Conservation (phyloP, 2,113 vertebrate genomes). For the Noturus placidus region DNA sequence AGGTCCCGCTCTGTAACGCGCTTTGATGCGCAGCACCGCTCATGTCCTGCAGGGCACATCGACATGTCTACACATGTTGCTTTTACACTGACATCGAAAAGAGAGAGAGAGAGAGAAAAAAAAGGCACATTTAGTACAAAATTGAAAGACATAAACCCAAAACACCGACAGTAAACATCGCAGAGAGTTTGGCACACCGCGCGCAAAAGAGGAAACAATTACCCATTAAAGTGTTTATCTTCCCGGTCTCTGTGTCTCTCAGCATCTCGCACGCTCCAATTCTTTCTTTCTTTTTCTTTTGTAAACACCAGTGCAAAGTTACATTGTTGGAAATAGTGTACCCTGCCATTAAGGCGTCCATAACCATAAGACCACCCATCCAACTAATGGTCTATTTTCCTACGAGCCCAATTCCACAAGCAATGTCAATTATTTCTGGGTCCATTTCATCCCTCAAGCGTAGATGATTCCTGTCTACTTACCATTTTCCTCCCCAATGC, state of each 20-base stretch:
- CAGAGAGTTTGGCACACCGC: conserved; percentile 54
- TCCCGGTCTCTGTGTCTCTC: background rate
- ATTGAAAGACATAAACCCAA: conserved; percentile 52
- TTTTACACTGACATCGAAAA: conserved; percentile 54
- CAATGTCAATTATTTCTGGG: conserved; percentile 65
- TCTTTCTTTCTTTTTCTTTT: background rate
- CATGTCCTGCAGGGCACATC: conserved; percentile 63
- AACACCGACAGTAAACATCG: conserved; percentile 27
- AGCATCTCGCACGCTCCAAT: conserved; percentile 22
- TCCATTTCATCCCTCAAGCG: conserved; percentile 70
- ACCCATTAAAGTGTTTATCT: conserved; percentile 2
- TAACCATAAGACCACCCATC: conserved; percentile 68
- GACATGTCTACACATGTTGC: conserved; percentile 75
- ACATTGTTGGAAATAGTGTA: background rate
- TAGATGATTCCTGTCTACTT: conserved; percentile 80
- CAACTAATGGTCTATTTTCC: conserved; percentile 59
- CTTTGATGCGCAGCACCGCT: conserved; percentile 57
- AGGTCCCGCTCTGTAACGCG: conserved; percentile 50
- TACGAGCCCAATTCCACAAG: conserved; percentile 61
- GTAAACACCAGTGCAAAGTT: conserved; percentile 45
- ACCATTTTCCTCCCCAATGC: conserved; percentile 93
- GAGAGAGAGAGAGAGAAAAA: conserved; percentile 49
- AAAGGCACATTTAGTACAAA: conserved; percentile 53
- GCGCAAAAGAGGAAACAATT: conserved; percentile 28
- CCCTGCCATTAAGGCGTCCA: conserved; percentile 34